These are phyloP conservation scores for Echeneis naucrates DNA, from an alignment of 2,797 vertebrate species.

Conservation along the genomic window DNA sequence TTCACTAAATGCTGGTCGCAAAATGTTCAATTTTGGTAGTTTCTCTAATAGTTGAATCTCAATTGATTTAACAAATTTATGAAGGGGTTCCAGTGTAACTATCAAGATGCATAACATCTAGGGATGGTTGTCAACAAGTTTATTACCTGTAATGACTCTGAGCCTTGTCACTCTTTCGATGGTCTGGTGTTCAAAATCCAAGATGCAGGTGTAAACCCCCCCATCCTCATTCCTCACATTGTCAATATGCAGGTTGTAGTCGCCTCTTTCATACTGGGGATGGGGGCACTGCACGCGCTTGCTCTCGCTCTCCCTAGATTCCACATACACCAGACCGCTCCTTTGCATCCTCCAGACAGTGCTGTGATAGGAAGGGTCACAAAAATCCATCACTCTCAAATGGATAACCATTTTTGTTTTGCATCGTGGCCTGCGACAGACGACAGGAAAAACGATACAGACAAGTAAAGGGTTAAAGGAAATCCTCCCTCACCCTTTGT, in stretches of 20 bases:
- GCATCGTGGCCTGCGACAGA: not conserved
- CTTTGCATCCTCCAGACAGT: slow-evolving; percentile 80
- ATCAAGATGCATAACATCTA: not conserved
- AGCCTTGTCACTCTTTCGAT: slow-evolving; percentile 55
- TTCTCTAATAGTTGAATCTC: not conserved
- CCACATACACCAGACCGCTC: slow-evolving; percentile 77
- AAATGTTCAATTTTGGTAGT: too few species aligned
- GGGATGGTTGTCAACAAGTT: not conserved
- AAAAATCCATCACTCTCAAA: slow-evolving; percentile 27
- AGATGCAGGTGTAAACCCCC: slow-evolving; percentile 75
- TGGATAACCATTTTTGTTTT: not conserved
- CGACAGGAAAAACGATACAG: not conserved
- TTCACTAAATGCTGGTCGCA: too few species aligned
- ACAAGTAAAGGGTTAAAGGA: not conserved
- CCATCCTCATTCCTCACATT: slow-evolving; percentile 65
- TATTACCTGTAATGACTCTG: slow-evolving; percentile 78
- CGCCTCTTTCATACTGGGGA: slow-evolving; percentile 44
- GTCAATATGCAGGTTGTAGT: slow-evolving; percentile 78
- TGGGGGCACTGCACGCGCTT: slow-evolving; percentile 56
- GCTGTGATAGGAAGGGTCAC: slow-evolving; percentile 45
- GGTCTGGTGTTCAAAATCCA: accelerated
- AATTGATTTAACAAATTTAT: slow-evolving; percentile 1
- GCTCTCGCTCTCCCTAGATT: not conserved
- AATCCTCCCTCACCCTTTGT: slow-evolving; percentile 56
- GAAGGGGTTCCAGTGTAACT: not conserved